Evolutionary conservation across 2,797 vertebrate species (phyloP).

Genomic region (Diplodus sargus): DNA sequence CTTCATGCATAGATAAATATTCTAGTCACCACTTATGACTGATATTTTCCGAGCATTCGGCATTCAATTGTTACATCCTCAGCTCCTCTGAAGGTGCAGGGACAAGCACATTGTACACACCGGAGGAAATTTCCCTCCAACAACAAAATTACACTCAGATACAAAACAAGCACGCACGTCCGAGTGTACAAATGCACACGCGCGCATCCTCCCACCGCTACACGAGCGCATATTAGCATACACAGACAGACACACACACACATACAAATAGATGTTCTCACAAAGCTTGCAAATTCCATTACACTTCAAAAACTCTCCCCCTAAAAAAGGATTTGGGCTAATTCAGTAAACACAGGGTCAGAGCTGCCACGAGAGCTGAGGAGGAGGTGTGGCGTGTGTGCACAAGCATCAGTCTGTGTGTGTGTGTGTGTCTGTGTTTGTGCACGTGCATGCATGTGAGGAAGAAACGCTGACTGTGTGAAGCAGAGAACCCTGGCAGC

Average conservation of each 20-base stretch:
- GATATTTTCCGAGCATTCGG: conserved; percentile 69
- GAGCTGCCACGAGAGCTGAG: conserved; percentile 92
- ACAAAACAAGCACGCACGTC: conserved; percentile 56
- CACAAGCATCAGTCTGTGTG: not conserved
- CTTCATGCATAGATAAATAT: conserved; percentile 62
- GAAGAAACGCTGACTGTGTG: conserved; percentile 98
- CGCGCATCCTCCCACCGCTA: conserved; percentile 21
- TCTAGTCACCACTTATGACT: conserved; percentile 52
- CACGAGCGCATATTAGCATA: conserved; percentile 52
- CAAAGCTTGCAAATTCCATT: conserved; percentile 97
- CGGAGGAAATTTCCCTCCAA: conserved; percentile 89
- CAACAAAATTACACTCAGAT: conserved; percentile 85
- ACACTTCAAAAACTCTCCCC: conserved; percentile 90
- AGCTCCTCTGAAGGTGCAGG: conserved; percentile 83
- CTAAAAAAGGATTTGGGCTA: conserved; percentile 94
- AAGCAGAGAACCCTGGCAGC: conserved; percentile 90
- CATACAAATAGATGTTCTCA: conserved; percentile 70
- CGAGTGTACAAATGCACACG: conserved; percentile 32
- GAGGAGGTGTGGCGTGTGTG: conserved; percentile 46
- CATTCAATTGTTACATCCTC: conserved; percentile 66
- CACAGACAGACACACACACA: conserved; percentile 68
- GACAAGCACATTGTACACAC: conserved; percentile 85
- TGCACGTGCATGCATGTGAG: conserved; percentile 56
- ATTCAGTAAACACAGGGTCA: conserved; percentile 99
- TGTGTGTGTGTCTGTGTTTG: conserved; percentile 7